Evolutionary conservation across 2,797 vertebrate species (phyloP).

Genomic region (Macroramphosus scolopax): DNA sequence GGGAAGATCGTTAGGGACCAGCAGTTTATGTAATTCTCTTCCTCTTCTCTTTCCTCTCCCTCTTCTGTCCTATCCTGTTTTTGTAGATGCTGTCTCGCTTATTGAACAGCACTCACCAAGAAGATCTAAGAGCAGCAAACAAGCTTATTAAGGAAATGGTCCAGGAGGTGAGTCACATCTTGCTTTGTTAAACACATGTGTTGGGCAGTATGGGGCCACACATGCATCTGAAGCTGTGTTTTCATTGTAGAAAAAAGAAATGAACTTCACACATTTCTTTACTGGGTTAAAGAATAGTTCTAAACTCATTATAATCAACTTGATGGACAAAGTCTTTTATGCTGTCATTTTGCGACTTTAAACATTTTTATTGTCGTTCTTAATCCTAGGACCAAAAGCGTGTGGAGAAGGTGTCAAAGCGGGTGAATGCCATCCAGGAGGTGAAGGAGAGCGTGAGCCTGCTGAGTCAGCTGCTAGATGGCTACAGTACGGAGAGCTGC

Average conservation of each 20-base stretch:
- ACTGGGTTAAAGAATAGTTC: too few species aligned
- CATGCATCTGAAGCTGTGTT: too few species aligned
- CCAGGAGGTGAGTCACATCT: slow-evolving; percentile 84
- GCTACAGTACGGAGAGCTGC: slow-evolving; percentile 81
- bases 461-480: slow-evolving; percentile 91
- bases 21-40: slow-evolving; percentile 32
- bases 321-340: neutral
- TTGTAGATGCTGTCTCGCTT: slow-evolving; percentile 90
- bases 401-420: slow-evolving; percentile 96
- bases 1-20: slow-evolving; percentile 1
- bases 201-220: slow-evolving; percentile 2
- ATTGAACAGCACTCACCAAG: slow-evolving; percentile 92
- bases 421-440: slow-evolving; percentile 93
- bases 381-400: slow-evolving; percentile 90
- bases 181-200: slow-evolving; percentile 21
- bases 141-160: slow-evolving; percentile 99
- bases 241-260: too few species aligned
- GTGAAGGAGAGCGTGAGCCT: slow-evolving; percentile 94
- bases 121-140: slow-evolving; percentile 96
- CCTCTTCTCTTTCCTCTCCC: slow-evolving; percentile 33
- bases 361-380: rapidly evolving
- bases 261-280: too few species aligned
- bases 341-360: neutral
- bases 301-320: neutral
- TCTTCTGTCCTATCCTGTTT: slow-evolving; percentile 40